Evolutionary conservation across 2,888 invertebrate genomes (phyloP).

Genomic region (Cephus spinipes): DNA sequence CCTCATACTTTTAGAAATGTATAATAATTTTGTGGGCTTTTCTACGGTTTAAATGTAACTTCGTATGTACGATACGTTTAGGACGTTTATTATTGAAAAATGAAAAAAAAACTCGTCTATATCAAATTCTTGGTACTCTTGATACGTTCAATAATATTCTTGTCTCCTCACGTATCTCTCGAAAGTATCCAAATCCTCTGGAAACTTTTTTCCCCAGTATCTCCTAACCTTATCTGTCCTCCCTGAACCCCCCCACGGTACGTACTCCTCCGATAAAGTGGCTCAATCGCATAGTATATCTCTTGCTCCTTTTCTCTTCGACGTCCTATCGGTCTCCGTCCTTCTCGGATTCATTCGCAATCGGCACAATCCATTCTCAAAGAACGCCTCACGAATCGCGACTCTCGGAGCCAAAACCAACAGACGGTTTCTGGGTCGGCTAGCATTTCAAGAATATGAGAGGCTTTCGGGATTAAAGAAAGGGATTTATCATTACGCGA

Average conservation of each 20-base stretch:
- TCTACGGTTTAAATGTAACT: neutral
- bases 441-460: neutral
- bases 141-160: neutral
- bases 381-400: neutral
- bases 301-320: neutral
- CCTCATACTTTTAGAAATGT: fast-evolving
- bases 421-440: neutral
- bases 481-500: neutral
- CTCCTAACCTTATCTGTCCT: neutral
- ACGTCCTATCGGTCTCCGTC: neutral
- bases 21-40: too few relatives aligned
- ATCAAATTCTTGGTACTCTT: neutral
- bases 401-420: neutral
- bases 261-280: neutral
- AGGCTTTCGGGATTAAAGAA: neutral
- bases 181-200: neutral
- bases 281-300: neutral
- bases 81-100: neutral
- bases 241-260: neutral
- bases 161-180: neutral
- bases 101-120: neutral
- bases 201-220: neutral
- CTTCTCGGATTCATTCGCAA: neutral
- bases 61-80: neutral
- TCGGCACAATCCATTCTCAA: neutral